Percentiles rank a stretch among this genome's conserved stretches.
These are phyloP conservation scores for Phylloscopus trochilus DNA, from an alignment of 2,113 vertebrate species.

Conservation along the genomic window DNA sequence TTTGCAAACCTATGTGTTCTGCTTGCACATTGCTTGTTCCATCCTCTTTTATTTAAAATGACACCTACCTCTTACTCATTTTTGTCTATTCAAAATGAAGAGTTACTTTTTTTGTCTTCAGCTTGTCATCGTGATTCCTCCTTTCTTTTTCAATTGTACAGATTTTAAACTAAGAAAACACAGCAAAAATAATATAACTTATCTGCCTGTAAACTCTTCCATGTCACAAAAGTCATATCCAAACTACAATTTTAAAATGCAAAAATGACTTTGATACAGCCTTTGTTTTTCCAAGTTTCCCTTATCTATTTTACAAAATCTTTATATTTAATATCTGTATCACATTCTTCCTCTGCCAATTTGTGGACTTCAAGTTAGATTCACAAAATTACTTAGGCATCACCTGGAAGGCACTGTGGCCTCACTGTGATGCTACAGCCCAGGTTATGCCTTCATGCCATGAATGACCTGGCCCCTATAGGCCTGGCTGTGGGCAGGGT, in stretches of 20 bases:
- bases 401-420: background rate
- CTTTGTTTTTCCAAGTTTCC: background rate
- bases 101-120: background rate
- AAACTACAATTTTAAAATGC: background rate
- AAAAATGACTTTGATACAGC: background rate
- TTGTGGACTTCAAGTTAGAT: background rate
- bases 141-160: background rate
- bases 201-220: background rate
- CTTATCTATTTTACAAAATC: background rate
- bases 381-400: background rate
- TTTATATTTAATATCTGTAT: background rate
- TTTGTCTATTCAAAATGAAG: background rate
- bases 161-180: background rate
- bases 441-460: background rate
- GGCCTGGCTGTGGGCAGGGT: background rate
- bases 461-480: background rate
- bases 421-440: background rate
- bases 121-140: background rate
- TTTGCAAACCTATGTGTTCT: background rate
- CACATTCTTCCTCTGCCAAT: background rate
- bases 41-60: background rate
- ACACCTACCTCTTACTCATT: background rate
- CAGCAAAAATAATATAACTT: background rate
- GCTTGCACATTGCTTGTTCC: background rate
- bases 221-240: background rate